A percentile compares a stretch with the other conserved stretches of the same genome.
These are phyloP conservation scores for Heteromurus nitidus DNA, from an alignment of 2,888 invertebrate species.

Conservation along the genomic window DNA sequence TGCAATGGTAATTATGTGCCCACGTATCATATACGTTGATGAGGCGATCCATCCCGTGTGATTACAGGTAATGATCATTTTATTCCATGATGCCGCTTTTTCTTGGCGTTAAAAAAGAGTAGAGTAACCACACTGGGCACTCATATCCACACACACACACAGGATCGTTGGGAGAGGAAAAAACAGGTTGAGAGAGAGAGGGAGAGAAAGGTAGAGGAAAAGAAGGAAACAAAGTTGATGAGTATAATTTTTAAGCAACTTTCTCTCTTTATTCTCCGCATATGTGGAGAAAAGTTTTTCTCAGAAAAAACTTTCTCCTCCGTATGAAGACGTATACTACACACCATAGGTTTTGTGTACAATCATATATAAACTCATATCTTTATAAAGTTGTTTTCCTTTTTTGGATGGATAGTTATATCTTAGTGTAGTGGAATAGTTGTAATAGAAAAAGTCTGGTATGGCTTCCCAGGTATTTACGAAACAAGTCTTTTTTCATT, in stretches of 20 bases:
- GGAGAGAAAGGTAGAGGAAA: neutral
- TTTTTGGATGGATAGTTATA: conserved; percentile 14
- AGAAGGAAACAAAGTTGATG: conserved; percentile 60
- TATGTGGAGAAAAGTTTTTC: conserved; percentile 29
- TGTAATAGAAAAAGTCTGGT: neutral
- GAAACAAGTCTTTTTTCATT: conserved; percentile 60
- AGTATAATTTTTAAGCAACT: conserved; percentile 62
- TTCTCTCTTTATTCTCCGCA: conserved; percentile 38
- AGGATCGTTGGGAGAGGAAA: too few species aligned
- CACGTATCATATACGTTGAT: conserved; percentile 42
- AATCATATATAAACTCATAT: too few species aligned
- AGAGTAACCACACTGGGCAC: conserved; percentile 33
- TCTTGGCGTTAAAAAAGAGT: conserved; percentile 8
- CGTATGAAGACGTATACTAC: neutral
- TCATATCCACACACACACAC: too few species aligned
- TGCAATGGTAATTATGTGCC: conserved; percentile 57
- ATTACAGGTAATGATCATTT: conserved; percentile 64
- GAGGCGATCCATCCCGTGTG: conserved; percentile 62
- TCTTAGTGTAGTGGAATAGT: too few species aligned
- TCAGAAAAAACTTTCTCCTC: conserved; percentile 19
- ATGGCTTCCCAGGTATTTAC: conserved; percentile 52
- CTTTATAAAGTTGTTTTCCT: conserved; percentile 8
- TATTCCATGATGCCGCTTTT: conserved; percentile 47
- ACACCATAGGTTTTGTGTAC: too few species aligned
- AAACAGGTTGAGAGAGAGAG: neutral